These are phyloP conservation scores for Struthio camelus DNA, from an alignment of 2,113 vertebrate genomes.

Conservation along the genomic window DNA sequence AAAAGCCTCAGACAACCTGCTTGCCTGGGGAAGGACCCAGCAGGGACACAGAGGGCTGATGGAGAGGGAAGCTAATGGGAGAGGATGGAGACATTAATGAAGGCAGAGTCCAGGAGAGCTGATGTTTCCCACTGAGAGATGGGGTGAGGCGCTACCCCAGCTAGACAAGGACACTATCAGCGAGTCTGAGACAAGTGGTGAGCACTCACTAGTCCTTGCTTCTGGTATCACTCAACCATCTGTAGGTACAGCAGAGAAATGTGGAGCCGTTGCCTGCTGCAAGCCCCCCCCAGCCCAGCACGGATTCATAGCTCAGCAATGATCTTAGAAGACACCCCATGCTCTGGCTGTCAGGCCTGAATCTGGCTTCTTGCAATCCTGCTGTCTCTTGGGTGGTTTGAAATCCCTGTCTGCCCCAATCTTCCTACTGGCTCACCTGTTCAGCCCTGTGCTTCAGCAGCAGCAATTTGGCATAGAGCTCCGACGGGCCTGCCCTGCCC, in stretches of 20 bases:
- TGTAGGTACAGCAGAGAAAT: background rate
- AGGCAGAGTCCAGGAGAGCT: background rate
- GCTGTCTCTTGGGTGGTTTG: background rate
- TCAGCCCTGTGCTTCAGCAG: slow-evolving; percentile 79
- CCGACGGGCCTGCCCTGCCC: background rate
- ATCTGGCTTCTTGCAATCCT: background rate
- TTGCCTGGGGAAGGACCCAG: background rate
- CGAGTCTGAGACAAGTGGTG: background rate
- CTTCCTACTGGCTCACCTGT: slow-evolving; percentile 66
- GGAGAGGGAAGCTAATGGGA: background rate
- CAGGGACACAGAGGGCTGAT: background rate
- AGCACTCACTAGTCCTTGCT: background rate
- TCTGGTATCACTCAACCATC: background rate
- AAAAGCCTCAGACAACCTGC: background rate
- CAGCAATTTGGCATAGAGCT: slow-evolving; percentile 75
- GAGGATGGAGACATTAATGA: accelerated
- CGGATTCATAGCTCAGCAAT: background rate
- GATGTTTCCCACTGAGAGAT: background rate
- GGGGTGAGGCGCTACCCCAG: accelerated
- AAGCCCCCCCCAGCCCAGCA: background rate
- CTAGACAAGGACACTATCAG: accelerated
- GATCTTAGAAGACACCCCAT: background rate
- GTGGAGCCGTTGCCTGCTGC: background rate
- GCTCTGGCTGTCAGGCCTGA: too few relatives aligned
- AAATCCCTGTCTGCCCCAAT: background rate